A percentile compares a stretch with the other conserved stretches of the same genome.
These are phyloP conservation scores for Hypsopygia costalis DNA, from an alignment of 2,888 invertebrate species.

Conservation along the genomic window DNA sequence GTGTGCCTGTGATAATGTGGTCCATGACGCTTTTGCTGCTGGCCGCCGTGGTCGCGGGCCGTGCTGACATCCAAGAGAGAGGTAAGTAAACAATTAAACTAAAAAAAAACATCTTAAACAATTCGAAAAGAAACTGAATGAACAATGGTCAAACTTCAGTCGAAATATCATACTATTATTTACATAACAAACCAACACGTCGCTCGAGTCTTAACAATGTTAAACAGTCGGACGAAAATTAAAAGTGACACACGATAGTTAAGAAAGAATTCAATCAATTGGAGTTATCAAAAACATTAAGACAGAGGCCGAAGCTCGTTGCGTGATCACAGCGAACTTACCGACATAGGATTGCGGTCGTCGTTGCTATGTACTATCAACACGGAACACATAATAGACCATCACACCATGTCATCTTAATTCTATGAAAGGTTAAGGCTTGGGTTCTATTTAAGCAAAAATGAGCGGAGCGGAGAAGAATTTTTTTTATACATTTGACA, in stretches of 20 bases:
- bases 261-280: not conserved
- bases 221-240: not conserved
- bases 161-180: not conserved
- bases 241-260: not conserved
- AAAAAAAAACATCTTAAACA: not conserved
- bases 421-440: too few relatives aligned
- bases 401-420: too few relatives aligned
- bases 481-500: too few relatives aligned
- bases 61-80: slow-evolving; percentile 64
- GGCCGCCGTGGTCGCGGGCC: slow-evolving; percentile 30
- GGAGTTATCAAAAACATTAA: not conserved
- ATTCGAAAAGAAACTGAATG: not conserved
- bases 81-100: slow-evolving; percentile 38
- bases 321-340: not conserved
- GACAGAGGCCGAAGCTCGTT: not conserved
- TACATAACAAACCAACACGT: slow-evolving; percentile 6
- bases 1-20: slow-evolving; percentile 61
- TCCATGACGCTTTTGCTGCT: slow-evolving; percentile 37
- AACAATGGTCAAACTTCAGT: not conserved
- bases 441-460: too few relatives aligned
- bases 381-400: too few relatives aligned
- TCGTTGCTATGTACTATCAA: not conserved
- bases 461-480: too few relatives aligned
- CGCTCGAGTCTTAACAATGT: not conserved
- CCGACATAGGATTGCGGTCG: not conserved